phyloP scores from a whole-genome alignment of 2,113 vertebrate species.

The Petrocephalus microphthalmus region DNA sequence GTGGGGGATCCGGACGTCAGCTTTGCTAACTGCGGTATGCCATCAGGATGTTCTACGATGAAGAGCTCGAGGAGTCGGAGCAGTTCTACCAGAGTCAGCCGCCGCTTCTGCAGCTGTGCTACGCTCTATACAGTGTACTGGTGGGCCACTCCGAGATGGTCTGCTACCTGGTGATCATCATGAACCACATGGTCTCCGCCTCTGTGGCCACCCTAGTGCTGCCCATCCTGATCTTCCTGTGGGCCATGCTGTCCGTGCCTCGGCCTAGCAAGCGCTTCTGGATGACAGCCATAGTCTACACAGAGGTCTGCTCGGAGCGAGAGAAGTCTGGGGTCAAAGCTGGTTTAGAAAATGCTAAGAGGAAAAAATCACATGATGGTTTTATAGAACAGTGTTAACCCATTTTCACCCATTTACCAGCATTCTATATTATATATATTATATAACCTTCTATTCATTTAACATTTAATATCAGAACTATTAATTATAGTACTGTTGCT shows the following conservation, averaged over 20 bases:
- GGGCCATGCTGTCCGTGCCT: conserved; percentile 88
- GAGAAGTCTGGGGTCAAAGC: not conserved
- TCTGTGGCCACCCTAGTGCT: conserved; percentile 81
- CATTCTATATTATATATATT: not conserved
- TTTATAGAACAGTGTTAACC: not conserved
- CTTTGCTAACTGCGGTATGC: not conserved
- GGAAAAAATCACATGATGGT: not conserved
- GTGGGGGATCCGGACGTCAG: not conserved
- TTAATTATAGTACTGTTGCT: not conserved
- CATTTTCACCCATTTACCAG: not conserved
- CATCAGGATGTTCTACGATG: conserved; percentile 77
- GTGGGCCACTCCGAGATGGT: conserved; percentile 86
- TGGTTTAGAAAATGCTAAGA: not conserved
- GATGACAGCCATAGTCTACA: conserved; percentile 94
- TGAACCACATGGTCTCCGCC: conserved; percentile 90
- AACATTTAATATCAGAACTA: not conserved
- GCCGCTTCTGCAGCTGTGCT: conserved; percentile 76
- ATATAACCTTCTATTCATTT: not conserved
- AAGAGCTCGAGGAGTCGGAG: conserved; percentile 78
- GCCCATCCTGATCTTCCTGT: conserved; percentile 85
- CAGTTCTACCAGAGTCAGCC: conserved; percentile 76
- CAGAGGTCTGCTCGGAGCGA: conserved; percentile 64
- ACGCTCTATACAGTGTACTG: conserved; percentile 80
- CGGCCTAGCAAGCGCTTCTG: conserved; percentile 88
- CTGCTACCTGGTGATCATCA: conserved; percentile 87